These are phyloP conservation scores for Poecilia latipinna DNA, from an alignment of 2,113 vertebrate species.

Conservation along the genomic window DNA sequence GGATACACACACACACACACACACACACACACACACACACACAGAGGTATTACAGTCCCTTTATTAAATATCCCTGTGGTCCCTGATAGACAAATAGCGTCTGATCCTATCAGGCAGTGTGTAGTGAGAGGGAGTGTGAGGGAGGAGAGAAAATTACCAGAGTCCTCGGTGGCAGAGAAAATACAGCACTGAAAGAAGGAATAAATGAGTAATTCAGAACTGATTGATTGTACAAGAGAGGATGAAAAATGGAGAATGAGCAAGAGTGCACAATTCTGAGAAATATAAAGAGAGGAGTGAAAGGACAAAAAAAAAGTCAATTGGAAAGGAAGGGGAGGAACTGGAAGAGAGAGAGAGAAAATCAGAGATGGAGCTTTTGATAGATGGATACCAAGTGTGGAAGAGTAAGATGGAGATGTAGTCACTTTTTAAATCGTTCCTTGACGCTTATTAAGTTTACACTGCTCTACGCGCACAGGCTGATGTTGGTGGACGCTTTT, in stretches of 20 bases:
- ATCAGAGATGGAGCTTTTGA: constrained; percentile 42
- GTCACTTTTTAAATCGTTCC: constrained; percentile 21
- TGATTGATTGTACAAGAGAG: constrained; percentile 76
- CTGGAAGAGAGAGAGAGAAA: constrained; percentile 34
- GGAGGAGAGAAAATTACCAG: constrained; percentile 63
- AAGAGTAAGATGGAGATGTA: constrained; percentile 26
- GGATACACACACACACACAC: constrained; percentile 36
- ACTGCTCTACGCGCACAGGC: neutral
- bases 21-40: constrained; percentile 35
- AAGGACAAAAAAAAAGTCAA: constrained; percentile 37
- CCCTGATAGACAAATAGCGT: constrained; percentile 78
- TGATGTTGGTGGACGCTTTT: constrained; percentile 29
- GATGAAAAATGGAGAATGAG: constrained; percentile 53
- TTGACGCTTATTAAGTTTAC: constrained; percentile 38
- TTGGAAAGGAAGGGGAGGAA: constrained; percentile 27
- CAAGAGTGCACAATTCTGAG: constrained; percentile 37
- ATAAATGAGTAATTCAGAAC: constrained; percentile 75
- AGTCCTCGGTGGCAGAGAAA: constrained; percentile 57
- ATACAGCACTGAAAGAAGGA: constrained; percentile 61
- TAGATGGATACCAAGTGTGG: constrained; percentile 32
- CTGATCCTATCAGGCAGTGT: constrained; percentile 72
- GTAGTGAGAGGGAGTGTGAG: constrained; percentile 41
- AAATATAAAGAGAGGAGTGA: constrained; percentile 25
- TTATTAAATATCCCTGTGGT: constrained; percentile 75
- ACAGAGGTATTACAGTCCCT: constrained; percentile 66